phyloP scores from a whole-genome alignment of 1,140 invertebrate species.

The Orchestia grillus region DNA sequence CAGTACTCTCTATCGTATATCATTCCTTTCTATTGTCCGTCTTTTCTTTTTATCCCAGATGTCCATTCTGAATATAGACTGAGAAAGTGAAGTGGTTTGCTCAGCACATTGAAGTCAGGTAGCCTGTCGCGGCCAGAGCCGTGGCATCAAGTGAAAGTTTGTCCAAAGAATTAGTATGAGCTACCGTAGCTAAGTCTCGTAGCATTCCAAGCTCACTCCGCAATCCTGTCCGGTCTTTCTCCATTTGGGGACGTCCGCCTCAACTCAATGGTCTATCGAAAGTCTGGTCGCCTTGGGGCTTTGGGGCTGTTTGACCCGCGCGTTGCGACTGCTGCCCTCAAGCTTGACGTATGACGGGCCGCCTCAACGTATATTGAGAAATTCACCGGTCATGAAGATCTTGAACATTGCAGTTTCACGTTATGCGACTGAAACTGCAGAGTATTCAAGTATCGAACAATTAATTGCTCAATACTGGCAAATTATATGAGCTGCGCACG shows the following conservation, averaged over 20 bases:
- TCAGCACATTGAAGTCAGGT: background rate
- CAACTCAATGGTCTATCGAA: background rate
- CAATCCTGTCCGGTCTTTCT: background rate
- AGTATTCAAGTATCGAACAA: background rate
- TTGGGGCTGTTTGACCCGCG: background rate
- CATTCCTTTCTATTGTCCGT: background rate
- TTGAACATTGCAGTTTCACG: background rate
- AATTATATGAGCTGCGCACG: background rate
- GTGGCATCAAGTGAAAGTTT: constrained; percentile 32
- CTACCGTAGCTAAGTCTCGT: background rate
- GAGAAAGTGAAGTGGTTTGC: background rate
- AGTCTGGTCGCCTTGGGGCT: background rate
- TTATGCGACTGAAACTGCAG: background rate
- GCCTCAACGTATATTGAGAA: background rate
- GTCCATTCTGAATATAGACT: background rate
- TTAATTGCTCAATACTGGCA: background rate
- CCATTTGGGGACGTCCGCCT: background rate
- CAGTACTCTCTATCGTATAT: background rate
- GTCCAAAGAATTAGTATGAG: constrained; percentile 38
- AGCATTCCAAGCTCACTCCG: constrained; percentile 33
- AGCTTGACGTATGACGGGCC: background rate
- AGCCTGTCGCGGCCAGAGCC: background rate
- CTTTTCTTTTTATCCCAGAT: background rate
- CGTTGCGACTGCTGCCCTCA: background rate
- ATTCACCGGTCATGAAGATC: background rate